Base-by-base conservation (phyloP, 1,140 invertebrate genomes). In the Aphelenchoides besseyi region DNA sequence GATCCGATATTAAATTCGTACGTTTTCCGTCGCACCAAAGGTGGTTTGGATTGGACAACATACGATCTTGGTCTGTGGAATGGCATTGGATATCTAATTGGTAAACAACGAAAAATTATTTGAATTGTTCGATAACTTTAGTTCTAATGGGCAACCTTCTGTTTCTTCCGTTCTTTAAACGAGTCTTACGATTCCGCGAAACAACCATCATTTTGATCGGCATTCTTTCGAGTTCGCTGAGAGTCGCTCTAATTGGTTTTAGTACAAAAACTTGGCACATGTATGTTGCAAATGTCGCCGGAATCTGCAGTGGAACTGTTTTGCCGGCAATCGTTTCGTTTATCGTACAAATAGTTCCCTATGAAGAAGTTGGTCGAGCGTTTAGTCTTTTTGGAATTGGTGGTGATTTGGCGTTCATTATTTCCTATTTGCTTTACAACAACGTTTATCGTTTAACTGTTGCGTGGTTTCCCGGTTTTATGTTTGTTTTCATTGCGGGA, bases 251-350 rank as follows among this genome's bases (percentile, higher is more conserved):
- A 12, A 78, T 78, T 33, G 77, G 48, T 1, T 70, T 79, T n/a
- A 37, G 77, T 0, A 74, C 74, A 26, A 55, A 68, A 33, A 54
- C 62, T 28, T 74, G 61, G 53, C 52, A 77, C 1, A 78, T 78
- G 77, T 78, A 79, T 41, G 23, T 77, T 3, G 77, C 77, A 16
- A 72, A 78, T 32, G 73, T 73, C 3, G 57, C 55, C 9, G 77
- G 77, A n/a, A 16, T 77, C 16, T 77, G 79, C 37, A 52, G 69
- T 0, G 77, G 77, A 2, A 61, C 79, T 2, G 61, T 77, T 23
- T 77, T 79, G 41, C 77, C 77, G n/a, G 77, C 77, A 12, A 55
- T 61, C 12, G 77, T 79, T 23, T 77, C 77, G 16, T 78, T 79
- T 35, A 79, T 78, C 33, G 74, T 72, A 16, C 66, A 77, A 61